A percentile compares a stretch with the other conserved stretches of the same genome.
Conservation (phyloP, 2,113 vertebrate genomes). For the Heterocephalus glaber region DNA sequence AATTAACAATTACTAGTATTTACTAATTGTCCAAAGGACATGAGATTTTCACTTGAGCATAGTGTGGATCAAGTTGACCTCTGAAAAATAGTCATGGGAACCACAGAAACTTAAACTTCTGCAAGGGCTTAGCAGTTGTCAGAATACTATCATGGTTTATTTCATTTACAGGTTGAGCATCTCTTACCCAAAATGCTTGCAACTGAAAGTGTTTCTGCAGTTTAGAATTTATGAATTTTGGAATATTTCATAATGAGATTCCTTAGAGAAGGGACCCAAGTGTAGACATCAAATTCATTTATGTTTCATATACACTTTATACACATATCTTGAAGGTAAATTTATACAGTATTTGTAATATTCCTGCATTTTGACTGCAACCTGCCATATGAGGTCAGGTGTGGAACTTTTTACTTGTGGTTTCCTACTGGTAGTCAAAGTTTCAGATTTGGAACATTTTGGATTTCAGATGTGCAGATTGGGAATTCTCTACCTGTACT, state of each 20-base stretch:
- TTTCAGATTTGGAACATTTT: not conserved
- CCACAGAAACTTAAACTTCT: not conserved
- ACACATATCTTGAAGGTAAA: not conserved
- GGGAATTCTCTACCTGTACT: not conserved
- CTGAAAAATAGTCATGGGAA: not conserved
- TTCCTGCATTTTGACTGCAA: not conserved
- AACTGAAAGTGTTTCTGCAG: not conserved
- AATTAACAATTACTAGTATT: not conserved
- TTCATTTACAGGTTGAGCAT: not conserved
- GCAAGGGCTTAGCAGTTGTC: not conserved
- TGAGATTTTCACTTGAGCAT: not conserved
- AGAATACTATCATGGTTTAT: not conserved
- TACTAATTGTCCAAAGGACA: not conserved
- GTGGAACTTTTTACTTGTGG: not conserved
- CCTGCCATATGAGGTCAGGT: too few species aligned
- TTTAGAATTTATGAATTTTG: not conserved
- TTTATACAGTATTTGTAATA: not conserved
- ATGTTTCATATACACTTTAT: not conserved
- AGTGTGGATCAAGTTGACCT: constrained; percentile 14
- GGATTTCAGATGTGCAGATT: not conserved
- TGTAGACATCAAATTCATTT: not conserved
- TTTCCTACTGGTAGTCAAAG: not conserved
- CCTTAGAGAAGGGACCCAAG: not conserved
- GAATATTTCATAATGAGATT: not conserved
- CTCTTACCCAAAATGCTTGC: not conserved